Evolutionary conservation across 2,113 vertebrate species (phyloP).

Genomic region (Martes martes): DNA sequence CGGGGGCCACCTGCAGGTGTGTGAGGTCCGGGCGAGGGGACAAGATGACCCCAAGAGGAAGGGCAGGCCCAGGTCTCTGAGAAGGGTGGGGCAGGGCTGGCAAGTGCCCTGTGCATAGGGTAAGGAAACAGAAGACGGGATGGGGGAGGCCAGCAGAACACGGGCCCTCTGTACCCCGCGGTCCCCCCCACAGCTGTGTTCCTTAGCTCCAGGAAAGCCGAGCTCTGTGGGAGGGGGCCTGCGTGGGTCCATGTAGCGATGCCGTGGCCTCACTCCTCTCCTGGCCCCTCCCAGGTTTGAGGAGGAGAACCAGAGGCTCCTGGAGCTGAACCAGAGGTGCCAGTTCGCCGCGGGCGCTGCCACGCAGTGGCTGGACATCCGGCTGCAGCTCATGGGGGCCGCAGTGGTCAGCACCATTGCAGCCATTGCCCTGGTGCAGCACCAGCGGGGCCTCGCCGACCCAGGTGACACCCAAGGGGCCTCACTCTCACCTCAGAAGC

Average conservation of each 20-base stretch:
- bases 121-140: not conserved
- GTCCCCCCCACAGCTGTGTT: too few species aligned
- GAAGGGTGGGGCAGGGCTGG: not conserved
- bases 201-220: not conserved
- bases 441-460: slow-evolving; percentile 86
- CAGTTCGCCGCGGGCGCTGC: slow-evolving; percentile 90
- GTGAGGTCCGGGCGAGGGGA: not conserved
- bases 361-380: slow-evolving; percentile 95
- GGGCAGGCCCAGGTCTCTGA: not conserved
- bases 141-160: not conserved
- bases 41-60: not conserved
- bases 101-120: not conserved
- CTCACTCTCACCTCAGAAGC: not conserved
- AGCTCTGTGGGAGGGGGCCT: accelerated
- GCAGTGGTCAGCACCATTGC: slow-evolving; percentile 89
- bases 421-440: slow-evolving; percentile 90
- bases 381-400: slow-evolving; percentile 96
- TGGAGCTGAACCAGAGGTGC: slow-evolving; percentile 95
- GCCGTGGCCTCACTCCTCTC: not conserved
- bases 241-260: accelerated
- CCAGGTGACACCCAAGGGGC: slow-evolving; percentile 83
- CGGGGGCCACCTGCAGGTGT: slow-evolving; percentile 87
- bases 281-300: slow-evolving; percentile 86
- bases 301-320: slow-evolving; percentile 85
- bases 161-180: not conserved